These are phyloP conservation scores for Lobophora halterata DNA, from an alignment of 2,888 invertebrate genomes.

Conservation along the genomic window DNA sequence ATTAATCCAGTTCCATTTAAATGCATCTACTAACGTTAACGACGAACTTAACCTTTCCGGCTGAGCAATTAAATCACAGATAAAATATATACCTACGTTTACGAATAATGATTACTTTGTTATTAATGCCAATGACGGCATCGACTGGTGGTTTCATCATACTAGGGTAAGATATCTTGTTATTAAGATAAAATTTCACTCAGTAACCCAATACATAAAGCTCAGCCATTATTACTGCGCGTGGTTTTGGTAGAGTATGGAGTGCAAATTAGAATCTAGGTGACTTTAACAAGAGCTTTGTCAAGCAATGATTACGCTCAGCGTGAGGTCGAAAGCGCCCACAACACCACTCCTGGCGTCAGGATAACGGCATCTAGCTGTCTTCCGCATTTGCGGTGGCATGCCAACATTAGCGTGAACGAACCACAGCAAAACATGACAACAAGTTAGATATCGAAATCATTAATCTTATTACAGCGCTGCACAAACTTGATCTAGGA, in stretches of 20 bases:
- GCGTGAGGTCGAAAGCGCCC: constrained; percentile 26
- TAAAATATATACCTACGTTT: constrained; percentile 13
- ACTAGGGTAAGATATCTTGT: constrained; percentile 3
- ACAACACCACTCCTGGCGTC: constrained; percentile 29
- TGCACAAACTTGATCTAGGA: constrained; percentile 14
- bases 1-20: constrained; percentile 29
- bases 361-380: constrained; percentile 36
- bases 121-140: constrained; percentile 11
- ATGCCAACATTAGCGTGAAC: constrained; percentile 25
- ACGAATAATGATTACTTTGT: constrained; percentile 9
- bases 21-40: constrained; percentile 17
- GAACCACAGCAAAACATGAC: constrained; percentile 27
- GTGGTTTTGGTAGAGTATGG: too few species aligned
- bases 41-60: constrained; percentile 28
- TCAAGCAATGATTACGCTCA: constrained; percentile 13
- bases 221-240: too few species aligned
- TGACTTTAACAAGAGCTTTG: constrained; percentile 8
- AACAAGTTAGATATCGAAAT: constrained; percentile 23
- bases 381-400: constrained; percentile 36
- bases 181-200: not conserved
- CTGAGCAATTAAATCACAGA: constrained; percentile 21
- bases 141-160: constrained; percentile 7
- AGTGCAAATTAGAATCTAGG: too few species aligned
- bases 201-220: not conserved
- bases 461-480: constrained; percentile 24